Base-by-base conservation (phyloP, 2,797 vertebrate species). In the Myiotriccus ornatus region DNA sequence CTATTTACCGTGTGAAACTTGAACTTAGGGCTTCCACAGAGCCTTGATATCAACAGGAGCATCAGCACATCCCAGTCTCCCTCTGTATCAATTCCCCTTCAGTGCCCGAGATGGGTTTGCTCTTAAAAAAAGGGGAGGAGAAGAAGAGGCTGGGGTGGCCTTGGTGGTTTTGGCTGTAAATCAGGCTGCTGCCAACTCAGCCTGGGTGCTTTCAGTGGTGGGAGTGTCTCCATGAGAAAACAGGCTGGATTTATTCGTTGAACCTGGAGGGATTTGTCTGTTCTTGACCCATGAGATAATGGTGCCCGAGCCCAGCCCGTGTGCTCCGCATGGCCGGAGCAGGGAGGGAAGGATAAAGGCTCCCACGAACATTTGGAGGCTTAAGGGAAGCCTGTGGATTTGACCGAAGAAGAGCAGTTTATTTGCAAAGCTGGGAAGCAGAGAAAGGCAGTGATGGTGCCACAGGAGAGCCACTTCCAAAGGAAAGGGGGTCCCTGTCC, bases 151-250 rank as follows among this genome's bases (percentile, higher is more conserved):
- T 81, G 83, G 87, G 0, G 0, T 69, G 86, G 71, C 49, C 56
- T 23, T 49, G 77, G 87, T 70, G 47, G 2, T 81, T 93, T 87
- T 69, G 90, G 90, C 70, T 47, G 27, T 18, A 35, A 35, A 35
- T 67, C 63, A 73, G 67, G 53, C 39, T 69, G 46, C 65, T 27
- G 16, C 87, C 85, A 84, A 11, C 79, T 77, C 76, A 55, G n/a
- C 63, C 74, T 0, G 22, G 37, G 82, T 10, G 46, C 46, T 82
- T 8, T 63, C 88, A 55, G 6, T 65, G 80, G 50, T 57, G 85
- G 93, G 90, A 94, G 83, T 53, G 88, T 63, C 88, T 92, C 67
- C 63, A 13, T 76, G 83, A 76, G 94, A 67, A 92, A 94, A 37
- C 59, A 70, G 75, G 32, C 56, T 74, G 65, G 23, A n/a, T 85